Base-by-base conservation (phyloP, 2,113 vertebrate genomes). In the Coptodon bakossiorum region DNA sequence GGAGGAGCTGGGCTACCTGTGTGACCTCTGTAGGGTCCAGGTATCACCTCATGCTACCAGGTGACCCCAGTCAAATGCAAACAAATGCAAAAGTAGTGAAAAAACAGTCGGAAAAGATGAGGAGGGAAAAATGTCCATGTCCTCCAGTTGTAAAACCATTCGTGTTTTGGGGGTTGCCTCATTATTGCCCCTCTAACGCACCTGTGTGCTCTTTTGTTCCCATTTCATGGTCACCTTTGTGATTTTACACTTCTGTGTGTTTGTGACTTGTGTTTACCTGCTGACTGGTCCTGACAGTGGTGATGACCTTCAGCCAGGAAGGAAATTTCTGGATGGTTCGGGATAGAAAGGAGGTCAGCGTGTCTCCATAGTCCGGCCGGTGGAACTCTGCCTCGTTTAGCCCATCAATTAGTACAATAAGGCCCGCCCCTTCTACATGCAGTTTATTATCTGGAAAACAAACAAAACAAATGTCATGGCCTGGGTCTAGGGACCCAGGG, bases 351-450 rank as follows among this genome's bases (percentile, higher is more conserved):
- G 99, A 99, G 68, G 98, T 97, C 66, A 99, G 97, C 6, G 98
- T 99, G 95, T 99, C 98, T 31, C 98, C 99, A 34, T 99, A 99
- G 95, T 99, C 99, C 0, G 99, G 98, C 76, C 99, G 98, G 96
- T 99, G 99, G 94, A 99, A 99, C 97, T 99, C 99, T 31, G 99
- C 99, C 96, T 99, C 99, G 11, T 99, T 99, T 87, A 99, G 96
- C 17, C 98, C 98, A 90, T 99, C 99, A 83, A 99, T 98, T 89
- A 99, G 95, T 52, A 99, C 96, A 93, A 99, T 97, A 93, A 98
- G 97, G 94, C 99, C 98, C 92, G 98, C 97, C 92, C 98, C 97
- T 5, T 97, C 96, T 43, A 97, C 95, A 9, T 98, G 98, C 95
- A 95, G 50, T 83, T 98, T 99, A 95, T 97, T 97, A 96, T 99